Conservation (phyloP, 2,797 vertebrate species). For the Aldrovandia affinis region DNA sequence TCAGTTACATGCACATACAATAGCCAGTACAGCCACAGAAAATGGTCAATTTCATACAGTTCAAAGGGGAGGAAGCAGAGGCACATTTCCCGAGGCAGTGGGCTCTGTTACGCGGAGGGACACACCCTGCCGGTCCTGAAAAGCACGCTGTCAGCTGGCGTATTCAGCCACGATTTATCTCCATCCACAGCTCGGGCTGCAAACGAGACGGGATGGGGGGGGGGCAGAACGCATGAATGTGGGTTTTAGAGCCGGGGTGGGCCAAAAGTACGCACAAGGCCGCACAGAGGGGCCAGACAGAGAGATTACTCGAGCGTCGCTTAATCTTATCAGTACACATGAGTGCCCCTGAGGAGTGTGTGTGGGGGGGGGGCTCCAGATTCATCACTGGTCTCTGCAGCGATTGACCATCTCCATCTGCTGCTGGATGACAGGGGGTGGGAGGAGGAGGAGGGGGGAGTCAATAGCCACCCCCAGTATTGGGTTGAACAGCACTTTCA, state of each 20-base stretch:
- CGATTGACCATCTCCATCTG: constrained; percentile 11
- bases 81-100: neutral
- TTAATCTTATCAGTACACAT: constrained; percentile 74
- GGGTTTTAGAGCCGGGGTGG: constrained; percentile 26
- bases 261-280: constrained; percentile 30
- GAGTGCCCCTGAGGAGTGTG: constrained; percentile 49
- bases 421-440: neutral
- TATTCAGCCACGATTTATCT: constrained; percentile 55
- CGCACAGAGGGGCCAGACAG: constrained; percentile 38
- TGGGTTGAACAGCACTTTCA: constrained; percentile 4
- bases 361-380: neutral
- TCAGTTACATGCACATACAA: too few species aligned
- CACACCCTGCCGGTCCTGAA: constrained; percentile 59
- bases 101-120: constrained; percentile 58
- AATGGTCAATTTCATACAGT: neutral
- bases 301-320: constrained; percentile 59
- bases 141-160: constrained; percentile 41
- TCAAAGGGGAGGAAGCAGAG: neutral
- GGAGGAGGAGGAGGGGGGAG: neutral
- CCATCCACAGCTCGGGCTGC: constrained; percentile 37
- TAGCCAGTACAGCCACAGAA: too few species aligned
- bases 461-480: neutral
- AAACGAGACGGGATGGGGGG: too few species aligned
- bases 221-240: constrained; percentile 29
- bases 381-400: neutral